Percentiles rank a stretch among this genome's conserved stretches.
These are phyloP conservation scores for Metacarcinus magister DNA, from an alignment of 2,888 invertebrate genomes.

Conservation along the genomic window DNA sequence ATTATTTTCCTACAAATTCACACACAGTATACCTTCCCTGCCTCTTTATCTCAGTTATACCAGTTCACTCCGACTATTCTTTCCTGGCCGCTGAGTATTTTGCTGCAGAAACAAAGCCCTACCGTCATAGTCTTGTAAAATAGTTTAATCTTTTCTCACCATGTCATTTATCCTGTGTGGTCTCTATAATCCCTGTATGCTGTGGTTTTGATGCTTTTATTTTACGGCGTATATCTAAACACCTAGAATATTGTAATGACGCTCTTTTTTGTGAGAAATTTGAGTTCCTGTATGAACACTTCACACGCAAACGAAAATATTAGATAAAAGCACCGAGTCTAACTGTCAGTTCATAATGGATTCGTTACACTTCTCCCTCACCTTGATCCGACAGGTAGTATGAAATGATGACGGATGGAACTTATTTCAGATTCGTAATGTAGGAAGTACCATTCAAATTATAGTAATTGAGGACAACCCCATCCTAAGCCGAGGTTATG, in stretches of 20 bases:
- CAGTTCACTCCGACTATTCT: not conserved
- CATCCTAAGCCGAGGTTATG: conserved; percentile 67
- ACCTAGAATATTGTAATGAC: not conserved
- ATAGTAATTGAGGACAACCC: conserved; percentile 64
- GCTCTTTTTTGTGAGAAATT: not conserved
- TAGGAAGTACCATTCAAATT: conserved; percentile 65
- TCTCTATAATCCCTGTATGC: too few relatives aligned
- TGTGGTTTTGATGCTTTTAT: not conserved
- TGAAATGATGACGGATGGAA: conserved; percentile 61
- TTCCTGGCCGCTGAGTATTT: not conserved
- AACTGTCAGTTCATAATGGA: not conserved
- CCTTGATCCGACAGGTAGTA: not conserved
- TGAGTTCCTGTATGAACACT: not conserved
- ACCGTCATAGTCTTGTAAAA: not conserved
- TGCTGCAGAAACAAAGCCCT: not conserved
- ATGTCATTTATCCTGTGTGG: not conserved
- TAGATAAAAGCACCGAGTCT: not conserved
- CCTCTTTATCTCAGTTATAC: not conserved
- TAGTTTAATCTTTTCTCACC: not conserved
- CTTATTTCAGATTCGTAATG: conserved; percentile 32
- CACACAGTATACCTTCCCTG: not conserved
- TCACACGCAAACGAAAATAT: not conserved
- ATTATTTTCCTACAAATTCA: not conserved
- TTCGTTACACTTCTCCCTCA: not conserved
- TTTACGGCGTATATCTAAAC: not conserved